Percentiles rank a stretch among this genome's conserved stretches.
These are phyloP conservation scores for Fistularia tabacaria DNA, from an alignment of 2,797 vertebrate genomes.

Conservation along the genomic window DNA sequence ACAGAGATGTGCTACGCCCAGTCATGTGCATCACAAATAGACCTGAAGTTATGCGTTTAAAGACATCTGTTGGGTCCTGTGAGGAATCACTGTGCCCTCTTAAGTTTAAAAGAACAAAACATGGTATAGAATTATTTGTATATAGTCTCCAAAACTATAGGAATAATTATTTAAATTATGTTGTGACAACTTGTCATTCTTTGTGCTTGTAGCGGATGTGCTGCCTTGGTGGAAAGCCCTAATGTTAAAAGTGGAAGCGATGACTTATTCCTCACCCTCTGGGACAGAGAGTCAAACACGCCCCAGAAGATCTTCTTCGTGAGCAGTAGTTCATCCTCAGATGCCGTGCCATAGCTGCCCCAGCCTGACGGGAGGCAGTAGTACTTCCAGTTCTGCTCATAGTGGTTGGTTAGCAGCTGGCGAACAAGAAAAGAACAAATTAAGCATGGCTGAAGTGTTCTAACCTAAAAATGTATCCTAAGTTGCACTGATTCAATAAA, in stretches of 20 bases:
- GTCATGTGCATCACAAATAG: conserved; percentile 31
- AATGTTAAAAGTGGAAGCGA: not conserved
- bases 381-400: conserved; percentile 98
- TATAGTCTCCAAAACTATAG: no score
- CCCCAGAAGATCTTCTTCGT: conserved; percentile 99
- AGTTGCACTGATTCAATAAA: no score
- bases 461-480: no score
- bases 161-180: no score
- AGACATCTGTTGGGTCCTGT: not conserved
- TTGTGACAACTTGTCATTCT: no score
- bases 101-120: no score
- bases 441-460: not conserved
- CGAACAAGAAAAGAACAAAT: conserved; percentile 25
- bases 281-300: conserved; percentile 95
- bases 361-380: conserved; percentile 96
- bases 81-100: conserved; percentile 6
- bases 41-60: conserved; percentile 10
- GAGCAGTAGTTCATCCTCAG: conserved; percentile 92
- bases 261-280: conserved; percentile 80
- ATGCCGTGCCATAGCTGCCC: conserved; percentile 89
- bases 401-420: conserved; percentile 95
- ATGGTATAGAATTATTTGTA: no score
- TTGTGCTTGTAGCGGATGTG: not conserved
- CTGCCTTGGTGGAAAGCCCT: not conserved
- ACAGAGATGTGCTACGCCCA: conserved; percentile 64